Evolutionary conservation across 2,888 invertebrate genomes (phyloP), one percentile per base, ranked within the genome.

Genomic region (Plusia festucae): DNA sequence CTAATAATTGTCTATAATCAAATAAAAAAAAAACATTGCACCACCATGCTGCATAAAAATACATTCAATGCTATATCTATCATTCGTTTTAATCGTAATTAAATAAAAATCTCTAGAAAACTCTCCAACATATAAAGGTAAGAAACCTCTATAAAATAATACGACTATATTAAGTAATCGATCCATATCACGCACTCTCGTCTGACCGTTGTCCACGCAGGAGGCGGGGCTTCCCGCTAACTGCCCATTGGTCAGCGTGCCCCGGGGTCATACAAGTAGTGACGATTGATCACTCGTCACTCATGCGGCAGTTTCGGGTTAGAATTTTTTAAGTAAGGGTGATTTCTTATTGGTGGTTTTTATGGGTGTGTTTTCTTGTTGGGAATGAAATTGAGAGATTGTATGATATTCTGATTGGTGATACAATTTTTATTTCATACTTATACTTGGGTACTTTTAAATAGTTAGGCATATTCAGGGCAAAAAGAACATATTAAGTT

Each of bases 231-330:
- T 7, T 59, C 66, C 53, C 18, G 62, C 68, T 65, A 56, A 77
- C 80, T 86, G 87, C 82, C 89, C 88, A 92, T 91, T 91, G 92
- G 92, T 90, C 91, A 89, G 71, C 40, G 49, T 58, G 49, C 63
- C 59, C 74, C 44, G 53, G 74, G 74, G 74, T 56, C 67, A 58
- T 57, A 30, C 54, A 53, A 58, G 59, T 70, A 63, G 61, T 72
- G 61, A 20, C 46, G 57, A 24, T 0, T 53, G 16, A 61, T 52
- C 20, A 22, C 22, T 78, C 74, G 78, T 78, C 78, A 73, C 58
- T 22, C 30, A 30, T 2, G 13, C 44, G 53, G 61, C 58, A 60
- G 15, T 54, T 73, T 62, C 60, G 61, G 11, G 18, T 73, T 53
- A 13, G 55, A 61, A 18, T 59, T 20, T 60, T 66, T 73, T 64